A percentile compares a stretch with the other conserved stretches of the same genome.
Evolutionary conservation across 1,140 invertebrate species (phyloP).

Genomic region (Zeugodacus cucurbitae): DNA sequence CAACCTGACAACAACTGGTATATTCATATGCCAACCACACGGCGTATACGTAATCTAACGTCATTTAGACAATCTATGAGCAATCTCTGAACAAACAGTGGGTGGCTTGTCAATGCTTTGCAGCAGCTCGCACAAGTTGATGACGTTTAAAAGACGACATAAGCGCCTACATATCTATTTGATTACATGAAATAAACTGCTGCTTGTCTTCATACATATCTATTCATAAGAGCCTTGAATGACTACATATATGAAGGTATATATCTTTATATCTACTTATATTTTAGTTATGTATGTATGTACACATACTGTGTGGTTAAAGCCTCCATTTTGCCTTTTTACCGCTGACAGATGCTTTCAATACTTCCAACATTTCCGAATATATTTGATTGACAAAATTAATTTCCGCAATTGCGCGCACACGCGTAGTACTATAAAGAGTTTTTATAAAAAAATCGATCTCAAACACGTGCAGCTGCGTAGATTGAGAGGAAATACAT

Average conservation of each 20-base stretch:
- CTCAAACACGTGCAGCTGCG: neutral
- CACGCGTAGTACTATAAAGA: too few relatives aligned
- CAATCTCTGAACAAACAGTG: too few relatives aligned
- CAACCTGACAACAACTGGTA: too few relatives aligned
- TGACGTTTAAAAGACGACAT: too few relatives aligned
- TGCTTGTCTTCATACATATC: too few relatives aligned
- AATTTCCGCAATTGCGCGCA: neutral
- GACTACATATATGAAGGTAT: neutral
- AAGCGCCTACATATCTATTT: too few relatives aligned
- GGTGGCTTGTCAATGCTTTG: too few relatives aligned
- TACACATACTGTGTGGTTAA: neutral
- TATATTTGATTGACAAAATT: neutral
- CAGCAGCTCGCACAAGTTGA: too few relatives aligned
- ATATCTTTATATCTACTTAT: neutral
- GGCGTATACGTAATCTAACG: too few relatives aligned
- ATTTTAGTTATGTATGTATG: neutral
- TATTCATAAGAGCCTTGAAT: neutral
- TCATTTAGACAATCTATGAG: too few relatives aligned
- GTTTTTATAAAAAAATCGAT: neutral
- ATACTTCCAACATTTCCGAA: neutral
- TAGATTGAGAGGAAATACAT: neutral
- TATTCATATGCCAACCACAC: too few relatives aligned
- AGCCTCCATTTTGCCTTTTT: neutral
- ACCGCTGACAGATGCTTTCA: neutral
- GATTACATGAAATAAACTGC: too few relatives aligned